Conservation (phyloP, 2,888 invertebrate genomes). For the Xylocampa areola region DNA sequence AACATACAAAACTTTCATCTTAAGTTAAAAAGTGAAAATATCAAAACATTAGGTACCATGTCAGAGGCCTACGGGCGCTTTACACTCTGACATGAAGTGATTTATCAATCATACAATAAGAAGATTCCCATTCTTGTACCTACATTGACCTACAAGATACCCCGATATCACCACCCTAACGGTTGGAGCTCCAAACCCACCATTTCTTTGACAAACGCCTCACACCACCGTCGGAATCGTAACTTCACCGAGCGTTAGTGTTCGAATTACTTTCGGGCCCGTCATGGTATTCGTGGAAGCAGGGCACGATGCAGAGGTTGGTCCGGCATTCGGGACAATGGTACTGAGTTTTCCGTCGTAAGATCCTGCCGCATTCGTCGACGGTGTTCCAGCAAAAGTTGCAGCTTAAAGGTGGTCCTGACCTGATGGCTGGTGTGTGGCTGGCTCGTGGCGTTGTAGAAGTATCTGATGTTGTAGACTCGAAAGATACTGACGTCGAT, state of each 20-base stretch:
- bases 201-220: slow-evolving; percentile 54
- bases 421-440: slow-evolving; percentile 95
- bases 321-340: slow-evolving; percentile 97
- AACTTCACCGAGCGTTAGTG: slow-evolving; percentile 69
- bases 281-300: slow-evolving; percentile 96
- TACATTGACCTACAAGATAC: too few species aligned
- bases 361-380: slow-evolving; percentile 94
- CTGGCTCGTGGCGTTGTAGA: slow-evolving; percentile 93
- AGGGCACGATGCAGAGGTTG: slow-evolving; percentile 96
- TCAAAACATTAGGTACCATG: too few species aligned
- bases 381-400: slow-evolving; percentile 98
- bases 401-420: slow-evolving; percentile 95
- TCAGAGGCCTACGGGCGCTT: too few species aligned
- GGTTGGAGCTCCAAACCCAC: slow-evolving; percentile 26
- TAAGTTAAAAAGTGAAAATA: too few species aligned
- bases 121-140: too few species aligned
- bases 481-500: slow-evolving; percentile 56
- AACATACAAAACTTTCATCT: too few species aligned
- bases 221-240: background rate
- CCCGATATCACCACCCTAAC: too few species aligned
- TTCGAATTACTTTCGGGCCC: slow-evolving; percentile 75
- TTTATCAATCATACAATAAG: too few species aligned
- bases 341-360: slow-evolving; percentile 96
- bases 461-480: slow-evolving; percentile 53
- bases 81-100: too few species aligned